Base-by-base conservation (phyloP, 2,797 vertebrate genomes). In the Pangasius djambal region DNA sequence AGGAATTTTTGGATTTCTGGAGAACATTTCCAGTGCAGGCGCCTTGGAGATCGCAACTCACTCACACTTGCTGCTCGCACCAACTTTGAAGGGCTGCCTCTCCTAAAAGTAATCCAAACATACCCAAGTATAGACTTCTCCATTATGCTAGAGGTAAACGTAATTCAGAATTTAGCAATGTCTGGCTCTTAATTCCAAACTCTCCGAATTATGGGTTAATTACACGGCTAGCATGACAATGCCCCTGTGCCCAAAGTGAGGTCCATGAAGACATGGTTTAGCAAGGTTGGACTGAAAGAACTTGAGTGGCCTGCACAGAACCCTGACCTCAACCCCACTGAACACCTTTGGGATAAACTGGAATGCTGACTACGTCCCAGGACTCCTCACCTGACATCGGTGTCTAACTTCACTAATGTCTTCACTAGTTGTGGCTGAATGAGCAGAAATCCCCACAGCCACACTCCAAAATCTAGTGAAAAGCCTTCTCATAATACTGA, bases 21-120 rank as follows among this genome's bases (percentile, higher is more conserved):
- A 37, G 97, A 97, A 75, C 97, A 98, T 93, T 99, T 99, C 99
- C 99, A 99, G 81, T 97, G 95, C 13, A 99, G 96, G 92, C 97
- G 97, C 77, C 97, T 95, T 48, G 98, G 99, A 12, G 97, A 97
- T 0, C 97, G 97, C 88, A 99, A 96, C 92, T 99, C 97, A 0
- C 97, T 98, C 92, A 99, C 96, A 25, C 98, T 99, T 61, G 98
- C 97, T 0, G 97, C 97, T 90, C 97, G 96, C 75, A 98, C 95
- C 92, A 98, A 94, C 93, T 98, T 99, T 92, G 97, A 97, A 74
- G 96, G 96, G 87, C 94, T 97, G 91, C 96, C 96, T 91, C 93
- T 97, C 96, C 98, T 99, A 92, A 40, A 87, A 92, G 83, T 37
- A 83, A 85, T 50, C 88, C 31, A 85, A 63, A 86, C 55, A 61